Conservation (phyloP, 2,888 invertebrate genomes). For the Gortyna flavago region DNA sequence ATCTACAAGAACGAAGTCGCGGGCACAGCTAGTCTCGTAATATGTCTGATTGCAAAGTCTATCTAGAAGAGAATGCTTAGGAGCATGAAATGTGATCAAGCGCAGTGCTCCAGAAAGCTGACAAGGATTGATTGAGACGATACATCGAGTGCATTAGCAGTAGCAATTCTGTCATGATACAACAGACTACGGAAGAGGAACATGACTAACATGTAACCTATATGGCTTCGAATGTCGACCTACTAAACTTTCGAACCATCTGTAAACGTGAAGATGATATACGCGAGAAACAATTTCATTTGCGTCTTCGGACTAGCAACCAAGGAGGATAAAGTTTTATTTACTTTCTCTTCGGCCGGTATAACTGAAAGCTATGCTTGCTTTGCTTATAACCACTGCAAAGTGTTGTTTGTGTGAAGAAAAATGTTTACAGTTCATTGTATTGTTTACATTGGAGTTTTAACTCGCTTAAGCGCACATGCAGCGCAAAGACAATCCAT, state of each 20-base stretch:
- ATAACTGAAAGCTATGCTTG: constrained; percentile 5
- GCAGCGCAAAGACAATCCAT: constrained; percentile 52
- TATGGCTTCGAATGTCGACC: constrained; percentile 56
- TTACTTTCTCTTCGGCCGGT: constrained; percentile 50
- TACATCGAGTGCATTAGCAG: constrained; percentile 44
- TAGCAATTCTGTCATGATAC: constrained; percentile 28
- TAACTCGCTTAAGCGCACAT: constrained; percentile 49
- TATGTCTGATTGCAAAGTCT: not conserved
- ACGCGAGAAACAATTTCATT: constrained; percentile 39
- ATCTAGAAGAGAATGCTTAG: not conserved
- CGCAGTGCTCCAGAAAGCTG: constrained; percentile 40
- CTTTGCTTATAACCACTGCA: constrained; percentile 14
- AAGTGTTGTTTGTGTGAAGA: constrained; percentile 22
- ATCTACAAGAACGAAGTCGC: not conserved
- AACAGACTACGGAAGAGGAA: constrained; percentile 46
- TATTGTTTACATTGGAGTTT: constrained; percentile 41
- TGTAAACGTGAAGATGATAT: constrained; percentile 33
- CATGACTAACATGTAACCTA: constrained; percentile 58
- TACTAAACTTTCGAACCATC: constrained; percentile 53
- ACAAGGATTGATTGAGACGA: constrained; percentile 47
- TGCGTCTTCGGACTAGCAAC: not conserved
- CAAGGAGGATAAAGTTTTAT: constrained; percentile 31
- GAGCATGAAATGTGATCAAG: constrained; percentile 19
- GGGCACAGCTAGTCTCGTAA: not conserved
- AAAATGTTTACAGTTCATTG: constrained; percentile 42